Percentiles rank a stretch among this genome's conserved stretches.
These are phyloP conservation scores for Xenopus petersii DNA, from an alignment of 2,797 vertebrate genomes.

Conservation along the genomic window DNA sequence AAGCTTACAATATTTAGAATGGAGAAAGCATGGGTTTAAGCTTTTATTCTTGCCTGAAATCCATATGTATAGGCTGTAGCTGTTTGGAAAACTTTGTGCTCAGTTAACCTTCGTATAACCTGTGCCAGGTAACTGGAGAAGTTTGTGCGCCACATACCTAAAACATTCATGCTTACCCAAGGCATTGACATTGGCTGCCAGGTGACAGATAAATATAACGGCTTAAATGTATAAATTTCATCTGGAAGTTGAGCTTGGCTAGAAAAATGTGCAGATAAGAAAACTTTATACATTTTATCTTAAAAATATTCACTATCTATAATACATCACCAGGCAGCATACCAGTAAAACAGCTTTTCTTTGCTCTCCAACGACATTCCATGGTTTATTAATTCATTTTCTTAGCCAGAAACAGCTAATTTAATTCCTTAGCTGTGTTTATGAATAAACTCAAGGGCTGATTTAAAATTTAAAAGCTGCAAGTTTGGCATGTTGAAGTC, in stretches of 20 bases:
- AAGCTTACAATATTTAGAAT: too few species aligned
- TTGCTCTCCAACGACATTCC: slow-evolving; percentile 39
- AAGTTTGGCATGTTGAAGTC: slow-evolving; percentile 10
- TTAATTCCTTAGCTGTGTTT: slow-evolving; percentile 28
- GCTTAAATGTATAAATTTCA: slow-evolving; percentile 28
- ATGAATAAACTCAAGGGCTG: slow-evolving; percentile 14
- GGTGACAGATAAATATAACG: slow-evolving; percentile 33
- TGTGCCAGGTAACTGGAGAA: slow-evolving; percentile 51
- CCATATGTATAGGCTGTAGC: too few species aligned
- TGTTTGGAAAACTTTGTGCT: neutral
- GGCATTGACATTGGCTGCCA: slow-evolving; percentile 37
- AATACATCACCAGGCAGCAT: slow-evolving; percentile 34
- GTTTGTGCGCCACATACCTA: slow-evolving; percentile 47
- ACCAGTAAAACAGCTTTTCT: slow-evolving; percentile 17
- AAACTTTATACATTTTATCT: slow-evolving; percentile 33
- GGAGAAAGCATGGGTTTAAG: too few species aligned
- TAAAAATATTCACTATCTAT: slow-evolving; percentile 46
- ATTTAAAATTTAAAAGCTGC: slow-evolving; percentile 7
- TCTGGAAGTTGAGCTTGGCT: slow-evolving; percentile 43
- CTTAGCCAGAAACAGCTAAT: slow-evolving; percentile 34
- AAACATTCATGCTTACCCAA: slow-evolving; percentile 47
- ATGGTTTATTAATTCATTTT: slow-evolving; percentile 42
- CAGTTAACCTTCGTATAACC: slow-evolving; percentile 23
- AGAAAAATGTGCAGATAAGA: slow-evolving; percentile 38
- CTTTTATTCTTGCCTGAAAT: too few species aligned